Conservation (phyloP, 2,797 vertebrate genomes). For the Anabacerthia variegaticeps region DNA sequence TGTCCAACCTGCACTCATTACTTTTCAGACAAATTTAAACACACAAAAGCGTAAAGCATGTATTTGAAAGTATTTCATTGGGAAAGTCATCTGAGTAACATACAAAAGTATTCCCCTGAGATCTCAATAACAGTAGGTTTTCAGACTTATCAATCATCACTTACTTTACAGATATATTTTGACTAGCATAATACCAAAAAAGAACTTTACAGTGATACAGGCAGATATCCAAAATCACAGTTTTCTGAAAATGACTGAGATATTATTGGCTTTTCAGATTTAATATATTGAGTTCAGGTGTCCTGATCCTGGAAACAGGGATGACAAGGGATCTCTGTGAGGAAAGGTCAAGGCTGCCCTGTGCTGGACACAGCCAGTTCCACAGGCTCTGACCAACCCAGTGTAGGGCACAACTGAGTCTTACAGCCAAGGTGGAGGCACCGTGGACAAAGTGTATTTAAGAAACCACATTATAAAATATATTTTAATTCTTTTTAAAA, state of each 20-base stretch:
- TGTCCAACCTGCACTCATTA: background rate
- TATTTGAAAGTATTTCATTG: background rate
- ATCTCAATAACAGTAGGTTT: background rate
- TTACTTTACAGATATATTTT: background rate
- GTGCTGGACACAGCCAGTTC: background rate
- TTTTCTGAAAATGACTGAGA: background rate
- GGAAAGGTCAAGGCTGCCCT: background rate
- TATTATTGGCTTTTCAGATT: background rate
- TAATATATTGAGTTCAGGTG: background rate
- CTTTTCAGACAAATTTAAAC: background rate
- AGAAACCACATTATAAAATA: background rate
- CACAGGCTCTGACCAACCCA: accelerated
- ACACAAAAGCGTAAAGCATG: background rate
- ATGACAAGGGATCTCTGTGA: background rate
- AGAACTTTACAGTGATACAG: background rate
- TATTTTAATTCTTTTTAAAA: background rate
- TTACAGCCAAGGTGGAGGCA: accelerated
- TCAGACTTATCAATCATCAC: background rate
- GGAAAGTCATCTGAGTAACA: background rate
- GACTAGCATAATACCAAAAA: background rate
- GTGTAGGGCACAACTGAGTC: background rate
- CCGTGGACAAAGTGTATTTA: accelerated
- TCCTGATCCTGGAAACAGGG: accelerated
- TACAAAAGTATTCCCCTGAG: background rate
- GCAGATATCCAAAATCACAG: background rate